Base-by-base conservation (phyloP, 2,888 invertebrate species). In the Scaptomyza tumidula region DNA sequence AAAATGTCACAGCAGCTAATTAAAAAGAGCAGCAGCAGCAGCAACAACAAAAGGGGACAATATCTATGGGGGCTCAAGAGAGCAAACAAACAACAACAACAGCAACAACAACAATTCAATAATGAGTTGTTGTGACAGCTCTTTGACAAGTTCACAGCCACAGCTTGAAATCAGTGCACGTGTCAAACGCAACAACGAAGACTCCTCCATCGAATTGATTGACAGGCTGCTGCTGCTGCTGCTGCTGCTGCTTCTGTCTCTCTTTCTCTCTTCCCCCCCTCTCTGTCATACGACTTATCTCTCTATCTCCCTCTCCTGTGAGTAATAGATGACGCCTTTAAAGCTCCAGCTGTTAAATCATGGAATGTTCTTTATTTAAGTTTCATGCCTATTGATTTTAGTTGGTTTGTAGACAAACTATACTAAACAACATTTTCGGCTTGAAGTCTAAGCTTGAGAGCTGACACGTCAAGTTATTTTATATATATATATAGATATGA, bases 1-100 rank as follows among this genome's bases (percentile, higher is more conserved):
- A 89, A 89, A 89, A 73, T 89, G 88, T 87, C 89, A 89, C 76
- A 78, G 69, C 66, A 74, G 65, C 74, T 76, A 62, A 86, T 84
- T 78, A 87, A 82, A 70, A 75, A 52, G 45, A 56, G 44, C 29
- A 62, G 41, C 56, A 56, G 44, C 29, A 62, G 41, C 56, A 33
- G 10, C 33, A 33, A 6, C 39, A 39, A 39, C 14, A 14, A 37
- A 35, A 9, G 6, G 39, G 14, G 10, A 49, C 35, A 56, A 33
- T 31, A 27, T 73, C 41, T 35, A 31, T 13, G 50, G 43, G 33
- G 33, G 37, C 48, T 29, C 41, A 24, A 27, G 6, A 41, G 35
- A 49, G 54, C 41, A 43, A 44, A 19, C 44, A 19, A 44, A 24
- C 3, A 43, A 11, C 24, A 41, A 37, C 39, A 39, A 16, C 39